Base-by-base conservation (phyloP, 2,888 invertebrate genomes). In the Cephus sareptanus region DNA sequence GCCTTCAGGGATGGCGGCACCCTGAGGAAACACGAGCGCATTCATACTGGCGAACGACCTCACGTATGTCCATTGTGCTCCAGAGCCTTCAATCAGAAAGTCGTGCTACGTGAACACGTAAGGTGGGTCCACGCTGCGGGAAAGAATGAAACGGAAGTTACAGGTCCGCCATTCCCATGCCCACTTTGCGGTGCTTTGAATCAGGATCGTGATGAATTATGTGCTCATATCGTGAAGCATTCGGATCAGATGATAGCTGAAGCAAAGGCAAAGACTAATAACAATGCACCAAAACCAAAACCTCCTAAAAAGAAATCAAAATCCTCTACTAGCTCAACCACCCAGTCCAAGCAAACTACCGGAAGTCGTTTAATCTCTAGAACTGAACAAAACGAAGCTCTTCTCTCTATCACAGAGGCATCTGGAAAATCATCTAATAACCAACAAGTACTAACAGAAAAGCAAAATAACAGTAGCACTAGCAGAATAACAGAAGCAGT, bases 21-120 rank as follows among this genome's bases (percentile, higher is more conserved):
- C 2, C 84, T 93, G 40, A 88, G 93, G 69, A 93, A 93, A 83
- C 93, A 93, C 79, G 93, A 93, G 82, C 88, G 93, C 33, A 93
- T 93, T 75, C 93, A 93, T 78, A 93, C 93, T 0, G 93, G 93
- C 0, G 93, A 93, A 81, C 90, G 93, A 73, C 93, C 93, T 0
- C 93, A 93, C 79, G 92, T 92, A 30, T 93, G 93, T 86, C 93
- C 93, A 1, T 84, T 93, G 2, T 93, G 93, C 85, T 87, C 91
- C 4, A 92, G 93, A 76, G 93, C 93, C n/a, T 93, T 93, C 82
- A 93, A 93, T 86, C 93, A 93, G 84, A 92, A 93, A 86, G 93
- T 93, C 30, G 93, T 93, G 3, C 85, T 93, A 2, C 88, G 93
- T 9, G 93, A 93, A 83, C 93, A 93, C 78, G 92, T 93, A 0